Evolutionary conservation across 2,113 vertebrate genomes (phyloP), one percentile per base, ranked within the genome.

Genomic region (Pungitius pungitius): DNA sequence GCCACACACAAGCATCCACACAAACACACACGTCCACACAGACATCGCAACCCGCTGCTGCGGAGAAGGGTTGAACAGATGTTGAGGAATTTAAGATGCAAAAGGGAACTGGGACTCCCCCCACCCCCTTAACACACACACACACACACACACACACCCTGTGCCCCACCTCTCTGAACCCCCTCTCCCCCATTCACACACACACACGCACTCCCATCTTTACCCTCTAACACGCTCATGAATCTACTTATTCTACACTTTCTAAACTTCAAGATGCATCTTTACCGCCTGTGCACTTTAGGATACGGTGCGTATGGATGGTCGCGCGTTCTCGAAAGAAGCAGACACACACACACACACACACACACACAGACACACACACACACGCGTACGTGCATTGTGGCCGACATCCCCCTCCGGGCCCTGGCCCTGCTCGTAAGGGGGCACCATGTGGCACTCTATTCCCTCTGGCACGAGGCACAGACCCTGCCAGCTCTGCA

Each of bases 21-120:
- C 54, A 63, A 55, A 61, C 30, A 59, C 51, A 69, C 58, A 52
- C 30, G 51, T n/a, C 49, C 30, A 77, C 77, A 86, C 71, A 73
- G 43, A 79, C 83, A 82, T 86, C 78, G 76, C 89, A 85, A 84
- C 84, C 86, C 77, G 77, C 82, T 87, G 62, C 87, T 90, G 70
- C 85, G 37, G 81, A 88, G 82, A 85, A 81, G 85, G 90, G 84
- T 82, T 89, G 94, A 96, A 95, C 95, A 96, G 95, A 96, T 96
- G 95, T 95, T 95, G 93, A 90, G 94, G 95, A 96, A 96, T 96
- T 95, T 95, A 94, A 94, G 93, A 94, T 93, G 94, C 92, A 93
- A 89, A 91, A 89, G 87, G 91, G 87, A 92, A 90, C 85, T 89
- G 88, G 90, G 88, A 85, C 85, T 79, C 82, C 69, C 72, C 80